phyloP scores from a whole-genome alignment of 2,113 vertebrate genomes.

The Chunga burmeisteri region DNA sequence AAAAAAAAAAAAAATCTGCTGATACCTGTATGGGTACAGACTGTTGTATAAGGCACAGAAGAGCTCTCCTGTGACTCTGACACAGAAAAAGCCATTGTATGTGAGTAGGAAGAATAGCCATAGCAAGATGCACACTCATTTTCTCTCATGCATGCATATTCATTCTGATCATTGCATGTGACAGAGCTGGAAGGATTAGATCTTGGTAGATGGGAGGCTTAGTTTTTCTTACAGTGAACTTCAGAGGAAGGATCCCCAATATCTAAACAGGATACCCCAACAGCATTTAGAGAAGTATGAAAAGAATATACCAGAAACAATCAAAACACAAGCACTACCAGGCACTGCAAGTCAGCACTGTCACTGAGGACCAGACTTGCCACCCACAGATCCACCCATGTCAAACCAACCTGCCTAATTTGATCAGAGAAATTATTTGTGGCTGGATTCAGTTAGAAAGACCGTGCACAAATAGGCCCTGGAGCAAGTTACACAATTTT shows the following conservation, averaged over 20 bases:
- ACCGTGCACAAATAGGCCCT: background rate
- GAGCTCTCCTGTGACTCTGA: background rate
- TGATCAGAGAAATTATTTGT: background rate
- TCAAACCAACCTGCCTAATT: background rate
- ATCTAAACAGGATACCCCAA: background rate
- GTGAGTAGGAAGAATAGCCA: background rate
- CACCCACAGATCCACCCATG: background rate
- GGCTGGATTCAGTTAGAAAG: background rate
- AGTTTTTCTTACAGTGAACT: background rate
- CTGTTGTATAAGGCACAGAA: background rate
- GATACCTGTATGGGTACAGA: background rate
- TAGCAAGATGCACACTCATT: background rate
- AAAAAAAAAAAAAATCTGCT: background rate
- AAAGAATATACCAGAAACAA: background rate
- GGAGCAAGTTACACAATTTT: background rate
- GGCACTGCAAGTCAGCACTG: background rate
- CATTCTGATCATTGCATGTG: background rate
- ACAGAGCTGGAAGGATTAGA: background rate
- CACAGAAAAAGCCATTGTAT: background rate
- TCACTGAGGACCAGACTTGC: background rate
- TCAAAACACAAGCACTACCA: background rate
- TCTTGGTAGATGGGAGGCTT: background rate
- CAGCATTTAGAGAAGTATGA: background rate
- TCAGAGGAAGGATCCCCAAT: background rate
- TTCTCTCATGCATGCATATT: background rate